phyloP scores from a whole-genome alignment of 2,113 vertebrate genomes.

The Sinocyclocheilus rhinocerous region DNA sequence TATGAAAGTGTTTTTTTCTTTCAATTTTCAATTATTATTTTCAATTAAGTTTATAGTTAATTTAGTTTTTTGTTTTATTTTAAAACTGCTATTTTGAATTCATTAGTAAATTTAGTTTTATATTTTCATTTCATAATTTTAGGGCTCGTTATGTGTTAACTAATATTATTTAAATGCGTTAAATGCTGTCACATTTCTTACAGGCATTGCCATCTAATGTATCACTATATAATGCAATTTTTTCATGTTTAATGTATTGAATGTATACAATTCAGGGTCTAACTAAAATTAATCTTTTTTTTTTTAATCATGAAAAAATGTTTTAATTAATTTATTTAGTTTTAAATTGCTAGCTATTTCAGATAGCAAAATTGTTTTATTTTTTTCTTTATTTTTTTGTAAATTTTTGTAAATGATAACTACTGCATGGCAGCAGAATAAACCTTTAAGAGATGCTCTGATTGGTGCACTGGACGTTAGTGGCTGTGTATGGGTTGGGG shows the following conservation, averaged over 20 bases:
- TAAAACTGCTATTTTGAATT: neutral
- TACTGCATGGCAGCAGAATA: neutral
- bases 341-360: too few species aligned
- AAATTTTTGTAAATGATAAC: neutral
- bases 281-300: too few species aligned
- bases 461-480: neutral
- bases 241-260: neutral
- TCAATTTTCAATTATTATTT: neutral
- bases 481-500: neutral
- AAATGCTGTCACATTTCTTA: neutral
- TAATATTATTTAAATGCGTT: neutral
- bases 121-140: neutral
- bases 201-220: neutral
- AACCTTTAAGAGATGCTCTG: conserved; percentile 9
- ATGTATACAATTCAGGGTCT: neutral
- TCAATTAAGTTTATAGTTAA: neutral
- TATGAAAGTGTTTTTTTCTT: neutral
- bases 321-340: neutral
- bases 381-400: neutral
- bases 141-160: neutral
- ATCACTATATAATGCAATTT: neutral
- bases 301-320: neutral
- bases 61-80: neutral
- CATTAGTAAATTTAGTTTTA: neutral
- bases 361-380: neutral